Evolutionary conservation across 2,113 vertebrate species (phyloP), one percentile per base, ranked within the genome.

Genomic region (Prionailurus viverrinus): DNA sequence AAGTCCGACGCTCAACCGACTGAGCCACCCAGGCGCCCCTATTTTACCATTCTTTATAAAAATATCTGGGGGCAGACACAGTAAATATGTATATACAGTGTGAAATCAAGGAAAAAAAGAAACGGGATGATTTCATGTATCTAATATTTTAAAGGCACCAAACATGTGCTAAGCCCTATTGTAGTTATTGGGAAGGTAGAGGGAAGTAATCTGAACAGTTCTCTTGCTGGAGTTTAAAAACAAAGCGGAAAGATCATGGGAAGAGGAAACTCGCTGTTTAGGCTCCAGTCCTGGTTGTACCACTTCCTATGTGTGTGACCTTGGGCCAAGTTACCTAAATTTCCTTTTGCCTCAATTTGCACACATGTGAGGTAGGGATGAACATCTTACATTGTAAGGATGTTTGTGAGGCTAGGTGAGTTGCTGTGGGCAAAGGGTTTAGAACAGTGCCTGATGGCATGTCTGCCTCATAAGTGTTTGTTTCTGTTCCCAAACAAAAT

Each of bases 21-120:
- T 45, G 45, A 45, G 45, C 45, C 45, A 45, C 45, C 45, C 45
- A 45, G 45, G 45, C 8, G 8, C 45, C 45, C 45, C 45, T 61
- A 48, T 81, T 94, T 97, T 93, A 95, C 15, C 58, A 6, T 91
- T 95, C 61, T 89, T 94, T 69, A 71, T 76, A 82, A 94, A 90
- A 84, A 76, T 85, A 82, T 71, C 76, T 94, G 23, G 66, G 65
- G 51, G 21, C 4, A 91, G 39, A 74, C 29, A 71, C 21, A 51
- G 45, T 45, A 96, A 88, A 53, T 96, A 87, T 80, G 33, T 80
- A 48, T 21, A 73, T 58, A 53, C 3, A 27, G 41, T 39, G 25
- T 89, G 33, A 96, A 82, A 58, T 94, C 45, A 61, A 86, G 41
- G 69, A n/a, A 93, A 87, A 94, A 55, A 63, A 51, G 55, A 86